Conservation (phyloP, 2,113 vertebrate genomes). For the Heterochromis multidens region DNA sequence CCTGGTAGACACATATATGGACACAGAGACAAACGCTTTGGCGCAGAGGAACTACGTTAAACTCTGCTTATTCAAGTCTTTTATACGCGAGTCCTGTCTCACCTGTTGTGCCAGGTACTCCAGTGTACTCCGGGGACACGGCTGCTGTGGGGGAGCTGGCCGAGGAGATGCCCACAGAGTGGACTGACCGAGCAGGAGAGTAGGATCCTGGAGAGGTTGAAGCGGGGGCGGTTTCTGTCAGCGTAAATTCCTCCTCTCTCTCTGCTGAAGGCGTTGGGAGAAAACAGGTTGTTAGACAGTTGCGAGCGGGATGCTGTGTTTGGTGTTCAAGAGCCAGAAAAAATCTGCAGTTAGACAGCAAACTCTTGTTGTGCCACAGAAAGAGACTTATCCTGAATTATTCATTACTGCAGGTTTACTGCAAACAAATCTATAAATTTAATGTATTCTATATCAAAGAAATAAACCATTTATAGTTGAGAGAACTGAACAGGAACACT, state of each 20-base stretch:
- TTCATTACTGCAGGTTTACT: background rate
- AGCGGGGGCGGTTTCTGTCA: slow-evolving; percentile 82
- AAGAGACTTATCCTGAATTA: background rate
- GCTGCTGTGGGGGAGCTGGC: slow-evolving; percentile 83
- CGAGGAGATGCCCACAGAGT: slow-evolving; percentile 83
- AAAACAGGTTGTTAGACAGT: background rate
- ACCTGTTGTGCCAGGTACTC: slow-evolving; percentile 87
- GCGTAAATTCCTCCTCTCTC: slow-evolving; percentile 81
- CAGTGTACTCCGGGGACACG: slow-evolving; percentile 87
- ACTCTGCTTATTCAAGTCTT: background rate
- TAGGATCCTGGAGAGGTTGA: slow-evolving; percentile 86
- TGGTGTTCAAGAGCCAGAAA: background rate
- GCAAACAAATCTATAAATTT: background rate
- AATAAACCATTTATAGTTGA: background rate
- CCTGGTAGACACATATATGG: slow-evolving; percentile 81
- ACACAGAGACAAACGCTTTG: slow-evolving; percentile 66
- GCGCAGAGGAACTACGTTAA: slow-evolving; percentile 30
- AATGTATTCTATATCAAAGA: background rate
- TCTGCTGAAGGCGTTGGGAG: slow-evolving; percentile 72
- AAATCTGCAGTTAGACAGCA: background rate
- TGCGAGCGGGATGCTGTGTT: background rate
- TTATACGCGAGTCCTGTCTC: slow-evolving; percentile 27
- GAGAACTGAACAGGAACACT: background rate
- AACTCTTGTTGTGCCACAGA: background rate
- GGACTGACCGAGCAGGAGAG: slow-evolving; percentile 90